Percentiles rank a stretch among this genome's conserved stretches.
These are phyloP conservation scores for Caenorhabditis parvicauda DNA, from an alignment of 2,888 invertebrate species.

Conservation along the genomic window DNA sequence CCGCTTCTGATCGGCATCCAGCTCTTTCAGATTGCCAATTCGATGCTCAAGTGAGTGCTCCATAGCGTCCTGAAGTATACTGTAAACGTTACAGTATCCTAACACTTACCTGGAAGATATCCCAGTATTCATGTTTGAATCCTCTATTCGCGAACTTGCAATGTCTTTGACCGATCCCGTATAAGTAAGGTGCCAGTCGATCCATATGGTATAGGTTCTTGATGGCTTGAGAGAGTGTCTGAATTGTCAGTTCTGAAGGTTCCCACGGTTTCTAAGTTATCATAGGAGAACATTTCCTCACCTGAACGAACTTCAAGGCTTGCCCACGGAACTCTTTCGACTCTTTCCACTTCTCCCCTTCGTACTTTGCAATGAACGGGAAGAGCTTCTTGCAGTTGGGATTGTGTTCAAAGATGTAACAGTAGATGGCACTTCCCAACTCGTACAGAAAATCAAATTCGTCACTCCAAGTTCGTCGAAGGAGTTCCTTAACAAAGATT, in stretches of 20 bases:
- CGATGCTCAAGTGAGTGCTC: conserved; percentile 43
- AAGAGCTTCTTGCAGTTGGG: conserved; percentile 55
- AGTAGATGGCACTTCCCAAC: conserved; percentile 53
- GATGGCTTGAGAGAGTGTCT: conserved; percentile 54
- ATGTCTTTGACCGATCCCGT: conserved; percentile 54
- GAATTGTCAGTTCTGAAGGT: conserved; percentile 8
- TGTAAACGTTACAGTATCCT: background rate
- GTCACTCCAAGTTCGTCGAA: conserved; percentile 57
- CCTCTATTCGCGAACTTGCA: conserved; percentile 52
- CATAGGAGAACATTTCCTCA: conserved; percentile 6
- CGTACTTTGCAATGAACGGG: conserved; percentile 44
- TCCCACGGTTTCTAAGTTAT: background rate
- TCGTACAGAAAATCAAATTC: conserved; percentile 59
- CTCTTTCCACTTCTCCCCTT: conserved; percentile 47
- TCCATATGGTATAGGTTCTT: conserved; percentile 61
- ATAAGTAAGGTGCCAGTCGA: conserved; percentile 36
- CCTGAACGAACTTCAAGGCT: conserved; percentile 58
- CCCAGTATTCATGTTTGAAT: conserved; percentile 58
- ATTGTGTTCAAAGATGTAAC: conserved; percentile 55
- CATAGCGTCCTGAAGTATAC: conserved; percentile 51
- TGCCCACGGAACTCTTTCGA: conserved; percentile 53
- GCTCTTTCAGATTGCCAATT: conserved; percentile 34
- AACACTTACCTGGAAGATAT: conserved; percentile 49
- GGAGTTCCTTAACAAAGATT: conserved; percentile 30
- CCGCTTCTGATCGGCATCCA: conserved; percentile 38